Evolutionary conservation across 2,888 invertebrate species (phyloP).

Genomic region (Rutpela maculata): DNA sequence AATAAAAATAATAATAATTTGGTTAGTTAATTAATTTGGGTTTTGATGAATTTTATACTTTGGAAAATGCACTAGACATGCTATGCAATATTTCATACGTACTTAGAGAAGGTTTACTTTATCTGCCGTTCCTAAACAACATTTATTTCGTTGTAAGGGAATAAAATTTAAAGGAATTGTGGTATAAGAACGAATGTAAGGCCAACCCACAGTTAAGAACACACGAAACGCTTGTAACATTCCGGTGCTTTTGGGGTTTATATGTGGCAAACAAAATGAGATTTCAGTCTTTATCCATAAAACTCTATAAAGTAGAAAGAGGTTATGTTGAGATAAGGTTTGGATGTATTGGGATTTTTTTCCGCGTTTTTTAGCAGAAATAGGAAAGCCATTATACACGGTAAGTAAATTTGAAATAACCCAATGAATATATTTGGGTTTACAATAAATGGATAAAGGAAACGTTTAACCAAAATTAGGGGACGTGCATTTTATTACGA

Average conservation of each 20-base stretch:
- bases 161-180: constrained; percentile 23
- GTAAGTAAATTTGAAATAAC: constrained; percentile 4
- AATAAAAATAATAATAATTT: too few relatives aligned
- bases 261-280: constrained; percentile 47
- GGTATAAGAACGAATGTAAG: constrained; percentile 27
- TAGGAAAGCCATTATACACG: neutral
- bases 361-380: neutral
- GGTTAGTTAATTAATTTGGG: too few relatives aligned
- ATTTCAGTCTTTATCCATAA: constrained; percentile 51
- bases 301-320: constrained; percentile 36
- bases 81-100: neutral
- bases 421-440: constrained; percentile 12
- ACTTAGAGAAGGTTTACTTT: neutral
- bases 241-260: constrained; percentile 37
- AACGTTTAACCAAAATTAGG: too few relatives aligned
- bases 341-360: constrained; percentile 32
- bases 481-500: neutral
- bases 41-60: too few relatives aligned
- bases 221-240: constrained; percentile 30
- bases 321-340: constrained; percentile 32
- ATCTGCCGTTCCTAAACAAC: constrained; percentile 16
- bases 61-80: too few relatives aligned
- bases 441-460: neutral
- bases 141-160: constrained; percentile 11
- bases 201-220: constrained; percentile 11